Base-by-base conservation (phyloP, 2,113 vertebrate genomes). In the Holacanthus passer region DNA sequence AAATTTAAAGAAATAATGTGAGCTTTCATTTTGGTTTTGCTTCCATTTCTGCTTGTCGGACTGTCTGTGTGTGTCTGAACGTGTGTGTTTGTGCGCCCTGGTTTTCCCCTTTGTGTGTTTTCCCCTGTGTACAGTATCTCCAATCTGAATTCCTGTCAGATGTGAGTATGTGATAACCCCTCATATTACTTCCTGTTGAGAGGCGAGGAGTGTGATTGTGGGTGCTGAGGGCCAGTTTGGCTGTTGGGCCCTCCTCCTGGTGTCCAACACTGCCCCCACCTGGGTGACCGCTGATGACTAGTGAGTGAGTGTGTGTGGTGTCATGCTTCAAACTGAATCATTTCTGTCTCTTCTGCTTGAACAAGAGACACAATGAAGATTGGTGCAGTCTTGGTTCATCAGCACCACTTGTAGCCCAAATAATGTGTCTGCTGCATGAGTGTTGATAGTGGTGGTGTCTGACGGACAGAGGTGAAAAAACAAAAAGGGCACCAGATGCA, bases 181-280 rank as follows among this genome's bases (percentile, higher is more conserved):
- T 79, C 81, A 60, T 88, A 88, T 89, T 89, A 75, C 81, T 93
- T 92, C 88, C 85, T 93, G 87, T 82, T 81, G 72, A 80, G 79
- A 81, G 83, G 45, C 22, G 12, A 50, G 29, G 84, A 59, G 81
- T 55, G 71, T 43, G 73, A 62, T 52, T 27, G 65, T 59, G 9
- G 3, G 5, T 41, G 47, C 43, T 39, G 59, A 55, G 22, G 41
- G 31, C 31, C 52, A 52, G n/a, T 52, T 56, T 29, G 14, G 31
- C 14, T 12, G 5, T 6, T 2, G 0, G 1, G 4, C 4, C 7
- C 8, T 32, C 16, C 24, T 58, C 12, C 16, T 9, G 60, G 66
- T 45, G 77, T 72, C 73, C 83, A 86, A 90, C 82, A 85, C 78
- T 82, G 87, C 78, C 90, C 85, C 86, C 93, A 20, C 20, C 76